Percentiles rank a stretch among this genome's conserved stretches.
phyloP scores from a whole-genome alignment of 2,797 vertebrate species.

The Tenualosa thibaudeaui region DNA sequence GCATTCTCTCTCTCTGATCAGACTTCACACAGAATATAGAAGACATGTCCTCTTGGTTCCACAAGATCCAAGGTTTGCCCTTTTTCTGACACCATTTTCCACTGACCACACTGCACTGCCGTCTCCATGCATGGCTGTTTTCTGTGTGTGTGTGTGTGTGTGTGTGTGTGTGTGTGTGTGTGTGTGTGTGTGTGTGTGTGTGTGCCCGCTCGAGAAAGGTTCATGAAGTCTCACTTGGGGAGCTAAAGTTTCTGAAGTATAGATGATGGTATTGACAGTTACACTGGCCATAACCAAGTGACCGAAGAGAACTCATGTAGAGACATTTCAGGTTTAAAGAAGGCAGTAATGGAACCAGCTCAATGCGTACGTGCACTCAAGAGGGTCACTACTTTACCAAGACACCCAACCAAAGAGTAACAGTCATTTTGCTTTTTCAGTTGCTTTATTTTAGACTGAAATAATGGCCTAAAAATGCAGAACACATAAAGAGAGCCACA shows the following conservation, averaged over 20 bases:
- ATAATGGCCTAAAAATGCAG: neutral
- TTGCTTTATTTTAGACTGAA: neutral
- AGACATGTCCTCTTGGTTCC: conserved; percentile 57
- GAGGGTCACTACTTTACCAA: neutral
- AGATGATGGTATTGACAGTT: neutral
- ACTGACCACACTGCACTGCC: conserved; percentile 31
- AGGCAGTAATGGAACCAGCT: neutral
- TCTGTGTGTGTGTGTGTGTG: conserved; percentile 7
- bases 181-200: conserved; percentile 6
- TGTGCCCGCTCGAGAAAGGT: neutral
- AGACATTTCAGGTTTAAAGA: neutral
- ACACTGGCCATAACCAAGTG: neutral
- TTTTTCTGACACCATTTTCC: conserved; percentile 49
- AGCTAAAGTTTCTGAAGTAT: neutral
- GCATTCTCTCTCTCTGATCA: conserved; percentile 73
- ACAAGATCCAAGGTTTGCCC: conserved; percentile 46
- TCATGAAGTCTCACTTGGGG: neutral
- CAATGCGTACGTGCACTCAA: neutral
- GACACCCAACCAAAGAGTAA: neutral
- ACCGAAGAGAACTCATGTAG: neutral
- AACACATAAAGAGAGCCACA: neutral
- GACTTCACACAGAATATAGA: conserved; percentile 78
- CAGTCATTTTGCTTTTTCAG: neutral
- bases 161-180: conserved; percentile 24
- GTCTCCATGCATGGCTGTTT: neutral